These are phyloP conservation scores for Euplagia quadripunctaria DNA, from an alignment of 2,888 invertebrate species.

Conservation along the genomic window DNA sequence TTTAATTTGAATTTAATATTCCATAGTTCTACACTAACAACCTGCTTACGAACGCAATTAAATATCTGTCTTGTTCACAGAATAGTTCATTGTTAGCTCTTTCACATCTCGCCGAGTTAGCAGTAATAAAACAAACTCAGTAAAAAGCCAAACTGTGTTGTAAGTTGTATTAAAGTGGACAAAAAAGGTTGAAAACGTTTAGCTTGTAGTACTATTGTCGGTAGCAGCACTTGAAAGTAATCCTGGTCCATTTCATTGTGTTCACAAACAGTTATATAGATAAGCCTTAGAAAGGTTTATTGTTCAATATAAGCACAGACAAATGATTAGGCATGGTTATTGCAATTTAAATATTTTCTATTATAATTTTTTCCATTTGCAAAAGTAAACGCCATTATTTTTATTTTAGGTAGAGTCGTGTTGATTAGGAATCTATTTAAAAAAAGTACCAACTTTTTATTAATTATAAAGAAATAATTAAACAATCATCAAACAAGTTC, in stretches of 20 bases:
- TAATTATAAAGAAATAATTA: no score
- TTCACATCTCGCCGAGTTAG: background rate
- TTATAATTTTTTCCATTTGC: no score
- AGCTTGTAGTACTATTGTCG: conserved; percentile 49
- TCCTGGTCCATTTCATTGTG: conserved; percentile 65
- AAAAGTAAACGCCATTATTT: background rate
- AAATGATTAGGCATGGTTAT: conserved; percentile 53
- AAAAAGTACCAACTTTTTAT: no score
- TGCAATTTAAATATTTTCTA: conserved; percentile 35
- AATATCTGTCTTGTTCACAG: background rate
- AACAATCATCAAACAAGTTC: background rate
- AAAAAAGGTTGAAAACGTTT: conserved; percentile 35
- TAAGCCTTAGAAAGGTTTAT: conserved; percentile 63
- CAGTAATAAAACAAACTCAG: conserved; percentile 15
- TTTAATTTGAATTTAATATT: no score
- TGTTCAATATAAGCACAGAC: conserved; percentile 53
- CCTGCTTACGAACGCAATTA: background rate
- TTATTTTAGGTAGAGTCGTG: background rate
- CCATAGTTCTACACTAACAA: background rate
- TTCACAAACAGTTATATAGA: conserved; percentile 64
- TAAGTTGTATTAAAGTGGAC: conserved; percentile 25
- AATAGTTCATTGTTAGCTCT: background rate
- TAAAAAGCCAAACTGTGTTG: conserved; percentile 23
- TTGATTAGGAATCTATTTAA: no score
- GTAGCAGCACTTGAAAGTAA: conserved; percentile 63